Evolutionary conservation across 2,113 vertebrate genomes (phyloP), one percentile per base, ranked within the genome.

Genomic region (Menura novaehollandiae): DNA sequence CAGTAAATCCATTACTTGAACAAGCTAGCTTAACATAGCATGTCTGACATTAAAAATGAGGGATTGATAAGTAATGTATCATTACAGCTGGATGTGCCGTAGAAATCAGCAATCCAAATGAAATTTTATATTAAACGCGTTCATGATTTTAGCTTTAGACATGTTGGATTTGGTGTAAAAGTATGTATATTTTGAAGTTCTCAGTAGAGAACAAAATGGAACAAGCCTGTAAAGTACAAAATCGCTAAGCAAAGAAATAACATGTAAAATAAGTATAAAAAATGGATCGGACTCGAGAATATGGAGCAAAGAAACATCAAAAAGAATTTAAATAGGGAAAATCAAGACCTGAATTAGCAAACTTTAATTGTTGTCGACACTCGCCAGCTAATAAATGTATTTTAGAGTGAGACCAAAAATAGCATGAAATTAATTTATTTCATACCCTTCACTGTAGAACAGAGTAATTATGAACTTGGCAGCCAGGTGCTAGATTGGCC

Each of bases 1-100:
- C 98, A 97, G 97, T 96, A 97, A 98, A 97, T 96, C 97, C 96
- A 96, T 96, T 91, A 94, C 87, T 97, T 95, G 93, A 95, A 88
- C 71, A 94, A 97, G 88, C 82, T 91, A 93, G 93, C 95, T 98
- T 96, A 97, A 97, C 93, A 92, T 97, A 97, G 97, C 89, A 89
- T 64, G 93, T 85, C 96, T 97, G 94, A 96, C 94, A 88, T 96
- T 96, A 95, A 95, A 96, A 96, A 95, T 52, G 74, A 96, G 92
- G 69, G 94, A 97, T 97, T 91, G 96, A 96, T 97, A 97, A 96
- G 91, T 95, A 96, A 85, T 84, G 85, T 95, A 95, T 96, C 93
- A 67, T 94, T 93, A 93, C 51, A 75, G 71, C 91, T 88, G 79
- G 77, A 91, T 93, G 63, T 94, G 95, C 91, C 79, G 87, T 52